Evolutionary conservation across 2,797 vertebrate species (phyloP).

Genomic region (Clarias laeviceps): DNA sequence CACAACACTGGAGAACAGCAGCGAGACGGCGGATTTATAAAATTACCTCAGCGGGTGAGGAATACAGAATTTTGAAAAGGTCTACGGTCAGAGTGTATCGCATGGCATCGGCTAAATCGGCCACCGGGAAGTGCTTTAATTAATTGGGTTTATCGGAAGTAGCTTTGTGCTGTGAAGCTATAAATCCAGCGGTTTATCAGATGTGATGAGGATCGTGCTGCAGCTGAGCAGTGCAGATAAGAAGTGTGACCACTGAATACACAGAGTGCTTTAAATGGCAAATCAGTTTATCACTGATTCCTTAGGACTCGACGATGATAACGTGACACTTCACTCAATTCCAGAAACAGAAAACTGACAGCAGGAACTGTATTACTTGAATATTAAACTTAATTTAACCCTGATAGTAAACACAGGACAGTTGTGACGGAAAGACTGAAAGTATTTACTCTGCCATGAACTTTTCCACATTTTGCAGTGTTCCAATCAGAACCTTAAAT

Average conservation of each 20-base stretch:
- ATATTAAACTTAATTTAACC: background rate
- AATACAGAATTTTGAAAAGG: slow-evolving; percentile 48
- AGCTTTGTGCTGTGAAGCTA: slow-evolving; percentile 44
- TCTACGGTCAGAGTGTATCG: slow-evolving; percentile 45
- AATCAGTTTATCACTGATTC: background rate
- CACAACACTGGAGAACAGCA: background rate
- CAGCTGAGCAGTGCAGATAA: slow-evolving; percentile 38
- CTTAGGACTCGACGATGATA: background rate
- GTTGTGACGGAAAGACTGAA: background rate
- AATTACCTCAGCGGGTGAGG: slow-evolving; percentile 22
- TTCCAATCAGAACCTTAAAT: background rate
- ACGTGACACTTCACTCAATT: background rate
- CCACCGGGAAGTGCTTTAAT: slow-evolving; percentile 51
- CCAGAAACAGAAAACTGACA: background rate
- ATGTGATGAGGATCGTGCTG: slow-evolving; percentile 49
- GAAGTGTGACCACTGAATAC: slow-evolving; percentile 1
- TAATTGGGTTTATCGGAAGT: slow-evolving; percentile 53
- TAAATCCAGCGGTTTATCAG: slow-evolving; percentile 49
- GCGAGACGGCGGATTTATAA: background rate
- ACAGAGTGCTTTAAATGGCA: background rate
- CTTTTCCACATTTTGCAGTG: background rate
- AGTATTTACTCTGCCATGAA: background rate
- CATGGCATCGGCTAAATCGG: slow-evolving; percentile 9
- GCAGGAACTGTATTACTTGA: background rate
- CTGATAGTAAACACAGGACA: background rate